phyloP scores from a whole-genome alignment of 2,888 invertebrate species.

The Dryococelus australis region DNA sequence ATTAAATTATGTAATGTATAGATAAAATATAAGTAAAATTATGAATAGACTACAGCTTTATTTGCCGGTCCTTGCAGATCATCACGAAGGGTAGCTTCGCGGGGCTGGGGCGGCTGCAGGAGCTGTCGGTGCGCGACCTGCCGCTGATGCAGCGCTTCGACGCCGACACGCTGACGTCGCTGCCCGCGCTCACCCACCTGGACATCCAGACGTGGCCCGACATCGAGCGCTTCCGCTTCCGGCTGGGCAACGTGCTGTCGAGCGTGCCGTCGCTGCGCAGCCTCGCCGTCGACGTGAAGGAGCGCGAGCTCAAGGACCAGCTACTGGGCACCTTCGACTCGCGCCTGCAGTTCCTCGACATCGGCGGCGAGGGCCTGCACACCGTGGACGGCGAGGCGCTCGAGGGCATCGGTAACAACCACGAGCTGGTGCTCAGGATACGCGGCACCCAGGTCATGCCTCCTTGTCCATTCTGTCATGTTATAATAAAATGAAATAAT shows the following conservation, averaged over 20 bases:
- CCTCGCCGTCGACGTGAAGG: slow-evolving; percentile 55
- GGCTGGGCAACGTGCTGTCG: slow-evolving; percentile 51
- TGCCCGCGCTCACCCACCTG: slow-evolving; percentile 74
- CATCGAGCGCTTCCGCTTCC: slow-evolving; percentile 65
- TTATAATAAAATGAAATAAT: too few species aligned
- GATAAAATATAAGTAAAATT: too few species aligned
- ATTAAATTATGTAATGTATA: too few species aligned
- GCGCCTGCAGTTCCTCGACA: slow-evolving; percentile 55
- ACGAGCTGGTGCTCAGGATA: slow-evolving; percentile 55
- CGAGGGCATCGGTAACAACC: slow-evolving; percentile 51
- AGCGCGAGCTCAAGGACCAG: slow-evolving; percentile 56
- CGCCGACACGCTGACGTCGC: slow-evolving; percentile 74
- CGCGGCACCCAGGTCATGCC: slow-evolving; percentile 49
- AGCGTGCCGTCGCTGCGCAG: slow-evolving; percentile 36
- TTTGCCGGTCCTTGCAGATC: slow-evolving; percentile 60
- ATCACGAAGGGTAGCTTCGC: slow-evolving; percentile 75
- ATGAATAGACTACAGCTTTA: too few species aligned
- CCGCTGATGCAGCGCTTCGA: slow-evolving; percentile 77
- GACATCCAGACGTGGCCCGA: slow-evolving; percentile 70
- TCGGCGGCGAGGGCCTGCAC: slow-evolving; percentile 54
- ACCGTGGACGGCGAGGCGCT: slow-evolving; percentile 55
- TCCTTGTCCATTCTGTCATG: too few species aligned
- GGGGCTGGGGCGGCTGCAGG: slow-evolving; percentile 74
- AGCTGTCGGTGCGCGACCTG: slow-evolving; percentile 77
- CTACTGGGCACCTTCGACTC: slow-evolving; percentile 56